Conservation (phyloP, 2,888 invertebrate species). For the Dicycla oo region DNA sequence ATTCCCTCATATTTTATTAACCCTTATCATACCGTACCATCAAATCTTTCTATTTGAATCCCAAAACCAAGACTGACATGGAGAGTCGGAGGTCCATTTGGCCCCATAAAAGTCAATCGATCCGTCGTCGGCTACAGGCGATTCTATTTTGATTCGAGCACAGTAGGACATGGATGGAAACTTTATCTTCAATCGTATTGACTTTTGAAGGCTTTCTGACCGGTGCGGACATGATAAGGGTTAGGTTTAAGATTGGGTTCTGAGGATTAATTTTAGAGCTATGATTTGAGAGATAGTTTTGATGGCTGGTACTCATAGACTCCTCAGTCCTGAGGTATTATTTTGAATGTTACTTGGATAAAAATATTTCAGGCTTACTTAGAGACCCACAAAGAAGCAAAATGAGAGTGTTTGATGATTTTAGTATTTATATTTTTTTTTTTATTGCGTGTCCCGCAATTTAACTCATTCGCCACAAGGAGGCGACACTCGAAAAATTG, state of each 20-base stretch:
- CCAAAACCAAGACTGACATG: slow-evolving; percentile 36
- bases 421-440: no score
- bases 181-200: slow-evolving; percentile 52
- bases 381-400: no score
- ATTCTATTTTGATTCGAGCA: slow-evolving; percentile 49
- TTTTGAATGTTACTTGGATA: no score
- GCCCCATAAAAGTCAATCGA: slow-evolving; percentile 59
- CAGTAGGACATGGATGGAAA: slow-evolving; percentile 51
- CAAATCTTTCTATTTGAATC: slow-evolving; percentile 50
- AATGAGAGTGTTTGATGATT: no score
- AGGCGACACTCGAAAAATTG: no score
- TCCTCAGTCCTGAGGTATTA: no score
- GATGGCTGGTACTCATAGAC: no score
- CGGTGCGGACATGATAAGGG: slow-evolving; percentile 49
- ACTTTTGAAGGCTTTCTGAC: slow-evolving; percentile 57
- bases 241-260: slow-evolving; percentile 39
- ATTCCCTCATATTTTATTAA: slow-evolving; percentile 19
- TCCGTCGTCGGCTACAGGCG: slow-evolving; percentile 22
- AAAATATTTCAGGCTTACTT: no score
- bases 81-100: slow-evolving; percentile 44
- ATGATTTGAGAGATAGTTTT: slow-evolving; percentile 26
- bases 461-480: no score
- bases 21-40: slow-evolving; percentile 41
- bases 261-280: slow-evolving; percentile 39
- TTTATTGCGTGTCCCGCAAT: no score